A percentile compares a stretch with the other conserved stretches of the same genome.
These are phyloP conservation scores for Capromys pilorides DNA, from an alignment of 2,797 vertebrate species.

Conservation along the genomic window DNA sequence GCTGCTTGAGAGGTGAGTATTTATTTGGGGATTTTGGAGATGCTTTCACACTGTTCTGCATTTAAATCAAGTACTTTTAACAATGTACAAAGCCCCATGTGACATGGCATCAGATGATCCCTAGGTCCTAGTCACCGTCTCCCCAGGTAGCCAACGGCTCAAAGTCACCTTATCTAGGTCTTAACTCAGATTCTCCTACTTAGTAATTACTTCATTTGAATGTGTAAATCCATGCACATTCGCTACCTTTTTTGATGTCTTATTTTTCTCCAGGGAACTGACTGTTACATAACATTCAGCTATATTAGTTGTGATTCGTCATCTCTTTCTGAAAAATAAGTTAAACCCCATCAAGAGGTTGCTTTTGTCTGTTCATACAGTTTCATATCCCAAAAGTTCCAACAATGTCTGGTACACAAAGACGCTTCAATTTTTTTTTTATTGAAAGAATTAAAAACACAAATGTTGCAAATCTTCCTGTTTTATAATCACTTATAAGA, in stretches of 20 bases:
- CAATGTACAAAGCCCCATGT: not conserved
- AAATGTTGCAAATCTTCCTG: not conserved
- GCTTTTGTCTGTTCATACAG: not conserved
- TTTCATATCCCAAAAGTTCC: not conserved
- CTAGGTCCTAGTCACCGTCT: not conserved
- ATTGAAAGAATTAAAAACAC: not conserved
- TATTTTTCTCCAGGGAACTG: not conserved
- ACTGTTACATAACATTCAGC: not conserved
- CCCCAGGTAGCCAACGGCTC: not conserved
- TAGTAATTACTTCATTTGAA: not conserved
- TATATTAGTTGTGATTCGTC: not conserved
- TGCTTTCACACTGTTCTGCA: not conserved
- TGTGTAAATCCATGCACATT: not conserved
- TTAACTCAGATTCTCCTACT: not conserved
- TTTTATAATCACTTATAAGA: not conserved
- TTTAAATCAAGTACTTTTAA: not conserved
- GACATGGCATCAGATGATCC: not conserved
- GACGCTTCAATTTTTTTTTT: not conserved
- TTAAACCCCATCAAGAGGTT: not conserved
- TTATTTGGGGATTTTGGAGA: not conserved
- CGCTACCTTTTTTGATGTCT: not conserved
- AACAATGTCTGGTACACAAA: not conserved
- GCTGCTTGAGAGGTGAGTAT: not conserved
- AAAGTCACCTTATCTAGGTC: not conserved
- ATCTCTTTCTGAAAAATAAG: not conserved